A percentile compares a stretch with the other conserved stretches of the same genome.
Conservation (phyloP, 2,113 vertebrate species). For the Sceloporus tristichus region DNA sequence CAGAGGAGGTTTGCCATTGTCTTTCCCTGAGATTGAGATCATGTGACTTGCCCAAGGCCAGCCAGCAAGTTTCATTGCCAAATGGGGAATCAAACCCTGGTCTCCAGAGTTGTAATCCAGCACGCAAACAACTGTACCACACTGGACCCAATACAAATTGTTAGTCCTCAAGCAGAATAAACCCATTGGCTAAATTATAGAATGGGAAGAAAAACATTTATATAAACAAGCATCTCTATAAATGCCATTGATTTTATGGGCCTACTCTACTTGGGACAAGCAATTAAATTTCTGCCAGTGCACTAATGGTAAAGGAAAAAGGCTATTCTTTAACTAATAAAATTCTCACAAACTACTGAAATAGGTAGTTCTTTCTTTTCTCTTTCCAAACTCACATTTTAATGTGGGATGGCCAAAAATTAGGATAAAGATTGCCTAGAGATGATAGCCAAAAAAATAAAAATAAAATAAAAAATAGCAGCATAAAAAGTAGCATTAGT, state of each 20-base stretch:
- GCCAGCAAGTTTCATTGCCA: too few relatives aligned
- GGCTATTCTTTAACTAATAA: not conserved
- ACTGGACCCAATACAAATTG: not conserved
- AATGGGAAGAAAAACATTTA: not conserved
- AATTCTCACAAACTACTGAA: not conserved
- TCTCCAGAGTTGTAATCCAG: too few relatives aligned
- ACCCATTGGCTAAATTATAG: too few relatives aligned
- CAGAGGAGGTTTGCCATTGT: too few relatives aligned
- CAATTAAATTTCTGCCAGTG: not conserved
- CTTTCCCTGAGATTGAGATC: too few relatives aligned
- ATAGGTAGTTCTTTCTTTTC: fast-evolving
- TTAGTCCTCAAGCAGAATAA: too few relatives aligned
- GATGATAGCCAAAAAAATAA: not conserved
- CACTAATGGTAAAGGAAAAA: not conserved
- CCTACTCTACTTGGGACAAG: not conserved
- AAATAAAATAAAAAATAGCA: not conserved
- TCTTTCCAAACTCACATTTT: not conserved
- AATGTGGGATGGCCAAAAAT: not conserved
- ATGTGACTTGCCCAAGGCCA: too few relatives aligned
- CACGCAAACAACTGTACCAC: too few relatives aligned
- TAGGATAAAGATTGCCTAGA: not conserved
- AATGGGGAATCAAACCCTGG: too few relatives aligned
- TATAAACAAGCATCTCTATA: not conserved
- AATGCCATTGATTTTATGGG: not conserved
- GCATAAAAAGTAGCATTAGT: not conserved